Evolutionary conservation across 2,797 vertebrate genomes (phyloP), one percentile per base, ranked within the genome.

Genomic region (Ataeniobius toweri): DNA sequence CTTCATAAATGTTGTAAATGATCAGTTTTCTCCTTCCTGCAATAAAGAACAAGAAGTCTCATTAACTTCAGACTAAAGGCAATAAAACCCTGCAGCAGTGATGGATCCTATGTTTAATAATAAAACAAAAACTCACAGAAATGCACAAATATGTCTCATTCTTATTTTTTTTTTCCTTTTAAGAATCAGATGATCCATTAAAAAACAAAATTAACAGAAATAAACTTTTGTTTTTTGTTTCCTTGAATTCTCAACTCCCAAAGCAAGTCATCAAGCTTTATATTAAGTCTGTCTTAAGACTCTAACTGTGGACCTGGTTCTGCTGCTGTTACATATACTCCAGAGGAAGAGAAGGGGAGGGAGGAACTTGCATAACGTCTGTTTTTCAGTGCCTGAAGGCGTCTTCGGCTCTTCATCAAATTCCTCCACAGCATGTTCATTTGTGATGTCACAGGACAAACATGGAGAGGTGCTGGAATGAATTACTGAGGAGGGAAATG

Each of bases 11-110:
- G 59, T 48, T 70, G 20, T 77, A 22, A 69, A 0, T 26, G 12
- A 73, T 61, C 18, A 73, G 0, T 16, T 31, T 67, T 68, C 73
- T 73, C 46, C 24, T 26, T 74, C n/a, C 69, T 68, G 28, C 48
- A 90, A 85, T 86, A 88, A 91, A 91, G 71, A 85, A 78, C 65
- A 10, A 26, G 48, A 74, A 67, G 72, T 58, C 36, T 82, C 81
- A n/a, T 71, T 78, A 8, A 36, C 53, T 59, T 26, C 71, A 84
- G 26, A 55, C 63, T 53, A 3, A 74, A 72, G 13, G 80, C 61
- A 87, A 79, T 82, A 76, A 77, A 85, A 79, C 0, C 6, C 59
- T 76, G 39, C 81, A 79, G 59, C 56, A 71, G 9, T 39, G 20
- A 56, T 41, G 14, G 46, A 61, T 65, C 46, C 61, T 20, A 14